A percentile compares a stretch with the other conserved stretches of the same genome.
phyloP scores from a whole-genome alignment of 2,888 invertebrate species.

The Drosophila mettleri region DNA sequence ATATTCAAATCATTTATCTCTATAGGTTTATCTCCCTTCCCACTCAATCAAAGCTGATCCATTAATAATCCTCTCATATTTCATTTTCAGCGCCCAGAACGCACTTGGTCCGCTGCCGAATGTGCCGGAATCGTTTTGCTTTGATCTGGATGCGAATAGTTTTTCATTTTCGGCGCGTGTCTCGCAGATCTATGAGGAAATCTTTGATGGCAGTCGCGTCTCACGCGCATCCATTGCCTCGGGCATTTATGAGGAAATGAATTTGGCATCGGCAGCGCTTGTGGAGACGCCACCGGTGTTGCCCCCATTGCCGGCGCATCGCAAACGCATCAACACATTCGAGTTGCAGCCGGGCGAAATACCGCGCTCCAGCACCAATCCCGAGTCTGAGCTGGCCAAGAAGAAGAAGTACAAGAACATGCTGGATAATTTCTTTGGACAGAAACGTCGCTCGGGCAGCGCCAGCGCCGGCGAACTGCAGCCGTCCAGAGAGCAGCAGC shows the following conservation, averaged over 20 bases:
- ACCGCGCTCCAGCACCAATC: conserved; percentile 84
- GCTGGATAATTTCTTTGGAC: conserved; percentile 82
- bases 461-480: conserved; percentile 72
- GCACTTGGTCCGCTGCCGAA: conserved; percentile 83
- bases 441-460: conserved; percentile 72
- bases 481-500: conserved; percentile 34
- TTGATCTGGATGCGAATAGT: conserved; percentile 57
- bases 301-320: conserved; percentile 82
- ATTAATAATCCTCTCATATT: not conserved
- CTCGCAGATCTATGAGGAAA: conserved; percentile 85
- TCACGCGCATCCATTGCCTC: conserved; percentile 83
- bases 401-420: conserved; percentile 83
- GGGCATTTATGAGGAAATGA: conserved; percentile 85
- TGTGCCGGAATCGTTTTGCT: conserved; percentile 75
- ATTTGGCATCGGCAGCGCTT: conserved; percentile 63
- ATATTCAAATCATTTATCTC: no score
- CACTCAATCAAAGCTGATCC: no score
- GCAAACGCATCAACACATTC: conserved; percentile 84
- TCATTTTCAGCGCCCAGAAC: conserved; percentile 52
- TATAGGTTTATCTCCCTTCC: no score
- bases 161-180: conserved; percentile 81
- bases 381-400: conserved; percentile 83
- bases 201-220: conserved; percentile 79
- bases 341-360: conserved; percentile 74
- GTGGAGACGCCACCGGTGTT: conserved; percentile 64